Evolutionary conservation across 2,888 invertebrate species (phyloP).

Genomic region (Minunthozetes semirufus): DNA sequence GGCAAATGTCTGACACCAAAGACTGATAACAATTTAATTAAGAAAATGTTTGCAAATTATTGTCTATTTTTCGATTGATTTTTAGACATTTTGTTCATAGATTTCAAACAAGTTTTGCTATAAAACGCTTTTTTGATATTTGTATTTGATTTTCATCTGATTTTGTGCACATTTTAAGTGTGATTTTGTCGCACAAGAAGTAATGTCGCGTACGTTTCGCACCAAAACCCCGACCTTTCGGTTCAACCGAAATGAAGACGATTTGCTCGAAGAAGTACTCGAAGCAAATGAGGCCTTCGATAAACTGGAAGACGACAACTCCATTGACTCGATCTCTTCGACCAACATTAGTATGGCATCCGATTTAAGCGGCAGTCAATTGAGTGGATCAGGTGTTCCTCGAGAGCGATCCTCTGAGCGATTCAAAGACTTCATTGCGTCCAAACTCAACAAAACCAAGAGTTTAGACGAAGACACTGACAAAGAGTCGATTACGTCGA

Average conservation of each 20-base stretch:
- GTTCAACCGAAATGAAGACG: conserved; percentile 25
- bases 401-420: neutral
- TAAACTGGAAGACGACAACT: neutral
- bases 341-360: neutral
- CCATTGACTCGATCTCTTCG: neutral
- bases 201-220: neutral
- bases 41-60: too few relatives aligned
- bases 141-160: neutral
- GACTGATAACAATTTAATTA: too few relatives aligned
- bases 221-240: conserved; percentile 24
- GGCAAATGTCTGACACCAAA: too few relatives aligned
- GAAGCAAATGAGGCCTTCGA: neutral
- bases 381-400: neutral
- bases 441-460: conserved; percentile 6
- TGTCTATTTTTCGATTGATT: too few relatives aligned
- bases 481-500: conserved; percentile 28
- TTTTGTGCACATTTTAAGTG: neutral
- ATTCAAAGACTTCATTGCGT: conserved; percentile 32
- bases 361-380: neutral
- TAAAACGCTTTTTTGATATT: neutral
- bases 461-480: conserved; percentile 24
- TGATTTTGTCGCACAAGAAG: neutral
- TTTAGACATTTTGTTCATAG: too few relatives aligned
- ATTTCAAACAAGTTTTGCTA: too few relatives aligned
- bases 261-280: conserved; percentile 26